Percentiles rank a stretch among this genome's conserved stretches.
phyloP scores from a whole-genome alignment of 2,888 invertebrate species.

The Itoplectis maculator region DNA sequence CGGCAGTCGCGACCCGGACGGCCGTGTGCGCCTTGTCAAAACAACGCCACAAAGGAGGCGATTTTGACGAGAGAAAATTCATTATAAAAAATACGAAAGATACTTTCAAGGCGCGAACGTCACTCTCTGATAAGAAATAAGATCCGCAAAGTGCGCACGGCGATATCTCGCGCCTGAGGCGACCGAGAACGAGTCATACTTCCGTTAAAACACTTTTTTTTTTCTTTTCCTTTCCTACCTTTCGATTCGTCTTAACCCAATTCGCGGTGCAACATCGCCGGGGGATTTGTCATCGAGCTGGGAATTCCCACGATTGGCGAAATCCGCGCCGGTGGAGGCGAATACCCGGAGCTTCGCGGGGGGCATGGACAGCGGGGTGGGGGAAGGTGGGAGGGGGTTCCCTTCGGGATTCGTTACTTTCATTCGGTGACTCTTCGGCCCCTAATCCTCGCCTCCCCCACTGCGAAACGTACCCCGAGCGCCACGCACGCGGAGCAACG shows the following conservation, averaged over 20 bases:
- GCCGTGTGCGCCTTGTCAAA: no score
- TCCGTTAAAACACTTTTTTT: conserved; percentile 24
- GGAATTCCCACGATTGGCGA: conserved; percentile 1
- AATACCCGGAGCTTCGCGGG: conserved; percentile 1
- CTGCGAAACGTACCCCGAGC: conserved; percentile 50
- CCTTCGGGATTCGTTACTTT: conserved; percentile 27
- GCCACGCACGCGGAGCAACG: conserved; percentile 44
- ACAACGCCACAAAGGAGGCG: neutral
- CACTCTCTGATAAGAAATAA: conserved; percentile 18
- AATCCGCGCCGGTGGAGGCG: neutral
- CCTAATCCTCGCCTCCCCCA: conserved; percentile 12
- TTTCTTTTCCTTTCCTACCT: neutral
- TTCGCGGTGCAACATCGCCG: conserved; percentile 14
- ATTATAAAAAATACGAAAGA: neutral
- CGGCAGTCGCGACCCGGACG: no score
- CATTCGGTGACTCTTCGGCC: conserved; percentile 34
- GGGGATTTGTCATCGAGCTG: conserved; percentile 29
- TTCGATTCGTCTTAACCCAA: conserved; percentile 6
- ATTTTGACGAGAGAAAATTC: neutral
- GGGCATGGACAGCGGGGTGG: no score
- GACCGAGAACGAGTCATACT: conserved; percentile 31
- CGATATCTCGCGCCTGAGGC: conserved; percentile 54
- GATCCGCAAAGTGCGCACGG: conserved; percentile 38
- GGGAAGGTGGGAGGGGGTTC: no score
- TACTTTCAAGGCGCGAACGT: conserved; percentile 9